phyloP scores from a whole-genome alignment of 2,797 vertebrate species.

The Anguilla megastoma region DNA sequence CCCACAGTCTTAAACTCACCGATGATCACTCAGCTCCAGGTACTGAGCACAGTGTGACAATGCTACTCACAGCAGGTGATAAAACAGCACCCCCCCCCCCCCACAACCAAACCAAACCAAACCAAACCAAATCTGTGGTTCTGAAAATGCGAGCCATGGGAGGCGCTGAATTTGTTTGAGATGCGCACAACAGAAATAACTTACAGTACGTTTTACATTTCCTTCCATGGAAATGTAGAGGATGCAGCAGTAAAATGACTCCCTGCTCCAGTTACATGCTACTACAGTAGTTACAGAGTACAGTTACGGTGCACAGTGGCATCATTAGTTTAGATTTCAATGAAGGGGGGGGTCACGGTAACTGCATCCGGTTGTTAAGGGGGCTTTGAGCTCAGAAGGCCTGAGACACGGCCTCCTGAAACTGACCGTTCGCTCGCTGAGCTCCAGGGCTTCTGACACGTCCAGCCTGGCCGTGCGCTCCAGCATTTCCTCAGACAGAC shows the following conservation, averaged over 20 bases:
- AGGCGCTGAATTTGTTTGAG: background rate
- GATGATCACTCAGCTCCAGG: no score
- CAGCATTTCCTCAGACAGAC: background rate
- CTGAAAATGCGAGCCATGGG: background rate
- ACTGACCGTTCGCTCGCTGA: constrained; percentile 73
- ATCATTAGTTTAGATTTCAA: background rate
- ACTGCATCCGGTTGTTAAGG: background rate
- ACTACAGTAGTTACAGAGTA: background rate
- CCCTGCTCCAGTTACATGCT: background rate
- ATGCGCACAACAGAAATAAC: background rate
- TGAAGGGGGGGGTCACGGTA: background rate
- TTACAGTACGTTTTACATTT: background rate
- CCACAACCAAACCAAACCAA: no score
- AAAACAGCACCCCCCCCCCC: background rate
- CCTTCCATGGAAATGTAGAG: background rate
- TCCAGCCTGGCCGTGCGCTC: constrained; percentile 51
- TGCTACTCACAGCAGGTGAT: no score
- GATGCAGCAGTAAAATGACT: background rate
- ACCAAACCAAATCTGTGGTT: background rate
- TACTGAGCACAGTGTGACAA: no score
- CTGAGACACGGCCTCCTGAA: background rate
- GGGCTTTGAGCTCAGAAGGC: fast-evolving
- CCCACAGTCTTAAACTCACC: no score
- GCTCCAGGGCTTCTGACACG: constrained; percentile 55
- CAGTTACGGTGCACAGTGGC: background rate